Conservation (phyloP, 2,888 invertebrate species). For the Dryococelus australis region DNA sequence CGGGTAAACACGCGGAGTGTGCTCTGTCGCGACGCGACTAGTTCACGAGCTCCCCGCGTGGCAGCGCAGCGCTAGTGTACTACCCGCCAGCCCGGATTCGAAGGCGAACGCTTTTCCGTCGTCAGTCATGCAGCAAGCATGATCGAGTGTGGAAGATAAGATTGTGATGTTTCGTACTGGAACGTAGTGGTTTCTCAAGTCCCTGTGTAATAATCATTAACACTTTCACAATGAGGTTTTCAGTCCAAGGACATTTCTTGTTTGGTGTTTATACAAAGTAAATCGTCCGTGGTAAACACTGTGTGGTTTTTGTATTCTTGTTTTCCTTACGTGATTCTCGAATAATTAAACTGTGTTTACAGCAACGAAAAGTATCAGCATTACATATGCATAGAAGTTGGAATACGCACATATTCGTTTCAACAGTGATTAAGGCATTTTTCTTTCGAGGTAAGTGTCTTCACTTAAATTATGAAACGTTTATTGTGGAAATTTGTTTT, state of each 20-base stretch:
- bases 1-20: neutral
- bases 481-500: too few species aligned
- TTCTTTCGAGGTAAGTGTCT: neutral
- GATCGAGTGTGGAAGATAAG: too few species aligned
- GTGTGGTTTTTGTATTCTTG: too few species aligned
- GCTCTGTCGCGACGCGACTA: neutral
- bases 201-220: too few species aligned
- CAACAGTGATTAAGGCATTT: neutral
- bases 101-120: constrained; percentile 6
- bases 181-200: too few species aligned
- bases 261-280: neutral
- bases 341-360: neutral
- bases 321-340: neutral
- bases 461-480: too few species aligned
- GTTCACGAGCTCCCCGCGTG: neutral
- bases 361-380: neutral
- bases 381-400: neutral
- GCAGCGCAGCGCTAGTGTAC: neutral
- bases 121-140: neutral
- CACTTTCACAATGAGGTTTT: neutral
- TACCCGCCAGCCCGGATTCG: neutral
- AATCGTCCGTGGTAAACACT: neutral
- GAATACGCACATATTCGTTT: neutral
- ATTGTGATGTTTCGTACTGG: too few species aligned
- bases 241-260: neutral